Evolutionary conservation across 1,140 invertebrate species (phyloP), one percentile per base, ranked within the genome.

Genomic region (Saccostrea glomerata): DNA sequence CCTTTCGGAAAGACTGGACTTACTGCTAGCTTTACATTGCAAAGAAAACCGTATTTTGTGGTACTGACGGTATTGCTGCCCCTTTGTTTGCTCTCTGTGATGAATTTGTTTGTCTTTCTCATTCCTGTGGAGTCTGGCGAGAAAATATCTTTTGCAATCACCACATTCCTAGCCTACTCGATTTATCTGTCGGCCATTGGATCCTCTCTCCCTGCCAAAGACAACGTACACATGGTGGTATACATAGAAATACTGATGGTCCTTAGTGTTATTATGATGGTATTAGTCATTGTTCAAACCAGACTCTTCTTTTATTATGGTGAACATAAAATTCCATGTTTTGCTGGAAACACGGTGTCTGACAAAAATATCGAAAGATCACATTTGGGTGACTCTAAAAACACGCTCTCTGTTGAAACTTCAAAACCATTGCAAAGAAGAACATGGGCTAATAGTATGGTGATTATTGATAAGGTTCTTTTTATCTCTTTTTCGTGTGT

Each of bases 101-200:
- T 91, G 84, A 90, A 88, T 83, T 13, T 88, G 7, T 73, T 89
- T 54, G 89, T 89, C 25, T 92, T 92, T 30, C 66, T 91, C 9
- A 54, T 92, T 40, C 91, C 91, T 4, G 58, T 58, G 1, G 86
- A 91, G 84, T 90, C 87, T 6, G 91, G 91, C 60, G 91, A 92
- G 70, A 91, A 91, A 84, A 83, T 90, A 5, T 91, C 91, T 54
- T 91, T 88, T 85, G 66, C 86, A 56, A 87, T 92, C 36, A 82
- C 90, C 23, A 84, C 89, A 54, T 88, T 92, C 36, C 63, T 90
- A 20, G 87, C 89, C 3, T 88, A 86, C 47, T 83, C 87, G 36
- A 85, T 92, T 20, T 92, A 89, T 70, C 40, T 91, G 11, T 82
- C 86, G 0, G 70, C 30, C 7, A 30, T 77, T 12, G 70, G 70